Evolutionary conservation across 1,140 invertebrate species (phyloP), one percentile per base, ranked within the genome.

Genomic region (Papilio aristodemus): DNA sequence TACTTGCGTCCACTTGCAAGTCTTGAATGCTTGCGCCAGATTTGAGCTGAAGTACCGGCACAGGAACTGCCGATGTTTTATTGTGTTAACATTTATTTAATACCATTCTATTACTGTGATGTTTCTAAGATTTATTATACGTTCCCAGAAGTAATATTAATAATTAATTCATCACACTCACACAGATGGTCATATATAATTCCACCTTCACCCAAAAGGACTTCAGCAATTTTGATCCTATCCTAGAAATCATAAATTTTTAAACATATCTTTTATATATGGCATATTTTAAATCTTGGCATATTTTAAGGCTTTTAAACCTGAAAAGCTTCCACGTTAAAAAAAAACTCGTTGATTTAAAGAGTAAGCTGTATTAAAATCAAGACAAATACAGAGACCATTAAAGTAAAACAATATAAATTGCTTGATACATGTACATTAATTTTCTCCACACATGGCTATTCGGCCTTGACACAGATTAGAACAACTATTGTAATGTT

Each of bases 401-500:
- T 22, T 50, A 22, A 22, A 50, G 22, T 22, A 5, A 9, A 19
- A 22, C 19, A 22, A 22, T 11, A 17, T 19, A 46, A 4, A 39
- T 9, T 39, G 13, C 27, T 32, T 39, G 4, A 46, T 6, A 46
- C 14, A 17, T 10, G 46, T 50, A 17, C 19, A 50, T 50, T 50
- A 60, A 32, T 9, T 19, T 60, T 36, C 27, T 14, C 57, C 13
- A 60, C 58, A 63, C 11, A 41, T 41, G 39, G 19, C 38, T 11
- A 27, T 39, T 63, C 37, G 22, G 7, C 60, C 60, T 39, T 63
- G 60, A 67, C 66, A 71, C 74, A 71, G 43, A 69, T 74, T 22
- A 72, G 75, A 85, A 85, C 86, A 86, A 89, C 86, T 85, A 86
- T 50, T 22, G 63, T 70, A 62, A 57, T 71, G 46, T 64, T 71